Base-by-base conservation (phyloP, 2,113 vertebrate species). In the Varanus komodoensis region DNA sequence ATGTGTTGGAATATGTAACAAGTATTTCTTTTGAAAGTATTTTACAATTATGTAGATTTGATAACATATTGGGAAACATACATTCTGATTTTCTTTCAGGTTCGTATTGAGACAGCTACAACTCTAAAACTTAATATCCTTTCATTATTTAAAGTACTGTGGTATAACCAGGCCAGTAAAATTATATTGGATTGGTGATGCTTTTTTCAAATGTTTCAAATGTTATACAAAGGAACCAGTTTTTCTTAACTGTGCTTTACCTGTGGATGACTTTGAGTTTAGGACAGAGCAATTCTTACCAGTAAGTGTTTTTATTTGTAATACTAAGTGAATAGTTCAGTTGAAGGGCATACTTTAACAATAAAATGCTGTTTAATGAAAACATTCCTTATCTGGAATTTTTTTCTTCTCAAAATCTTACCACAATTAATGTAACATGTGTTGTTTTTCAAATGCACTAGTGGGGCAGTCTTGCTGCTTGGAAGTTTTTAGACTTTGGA, bases 71-170 rank as follows among this genome's bases (percentile, higher is more conserved):
- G 74, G 25, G 17, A 5, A 0, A 0, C 92, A 4, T 50, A 52
- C 87, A 61, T 87, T 29, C 73, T 94, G 29, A 68, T 79, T 96
- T n/a, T 93, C 87, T 97, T 97, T 91, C 92, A 99, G 99, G 99
- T 99, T 67, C 98, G 99, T 89, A 99, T 99, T 77, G 99, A 99
- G 96, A 98, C 99, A 1, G 99, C 99, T 61, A 99, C 99, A 1
- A 99, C 99, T 27, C 96, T 99, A 93, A 99, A 99, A 97, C 97
- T 99, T 94, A 98, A 99, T 99, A 99, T 99, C 99, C 98, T 99
- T 98, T 94, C 87, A 9, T 68, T 87, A 92, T 67, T 57, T 86
- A 90, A 89, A 82, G 27, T 89, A 8, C 87, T 86, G 6, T 77
- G 4, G 87, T 3, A 80, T 92, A 90, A 67, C 0, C 0, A 92